Evolutionary conservation across 2,113 vertebrate genomes (phyloP).

Genomic region (Ellobius talpinus): DNA sequence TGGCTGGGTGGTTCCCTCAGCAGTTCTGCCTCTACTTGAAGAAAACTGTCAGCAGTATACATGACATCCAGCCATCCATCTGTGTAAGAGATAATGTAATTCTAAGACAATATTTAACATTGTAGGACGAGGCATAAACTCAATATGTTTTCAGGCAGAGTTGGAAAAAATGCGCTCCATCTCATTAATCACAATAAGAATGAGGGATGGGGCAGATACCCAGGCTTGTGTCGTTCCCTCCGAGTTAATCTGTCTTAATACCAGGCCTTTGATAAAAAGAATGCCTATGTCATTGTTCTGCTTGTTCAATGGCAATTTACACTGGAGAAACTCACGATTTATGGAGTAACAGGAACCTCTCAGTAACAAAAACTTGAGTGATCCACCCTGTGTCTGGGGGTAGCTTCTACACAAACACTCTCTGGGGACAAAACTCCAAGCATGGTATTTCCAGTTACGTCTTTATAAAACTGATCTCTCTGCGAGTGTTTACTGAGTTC

Average conservation of each 20-base stretch:
- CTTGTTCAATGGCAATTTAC: constrained; percentile 76
- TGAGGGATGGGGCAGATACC: constrained; percentile 85
- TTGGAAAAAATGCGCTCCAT: constrained; percentile 70
- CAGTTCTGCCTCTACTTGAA: constrained; percentile 72
- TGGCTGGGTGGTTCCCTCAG: constrained; percentile 69
- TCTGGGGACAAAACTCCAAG: constrained; percentile 80
- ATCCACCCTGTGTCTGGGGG: constrained; percentile 69
- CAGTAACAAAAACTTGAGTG: constrained; percentile 85
- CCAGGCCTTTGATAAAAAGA: constrained; percentile 79
- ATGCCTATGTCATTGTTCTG: constrained; percentile 73
- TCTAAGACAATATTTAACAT: constrained; percentile 85
- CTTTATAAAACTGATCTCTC: constrained; percentile 56
- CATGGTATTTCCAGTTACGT: constrained; percentile 63
- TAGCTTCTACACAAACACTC: constrained; percentile 64
- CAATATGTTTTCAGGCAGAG: constrained; percentile 83
- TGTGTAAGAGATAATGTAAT: constrained; percentile 81
- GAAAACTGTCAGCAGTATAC: constrained; percentile 70
- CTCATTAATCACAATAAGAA: constrained; percentile 86
- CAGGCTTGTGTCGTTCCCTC: constrained; percentile 77
- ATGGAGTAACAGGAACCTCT: constrained; percentile 78
- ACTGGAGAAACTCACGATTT: constrained; percentile 74
- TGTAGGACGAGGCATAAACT: constrained; percentile 81
- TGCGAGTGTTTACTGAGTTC: not conserved
- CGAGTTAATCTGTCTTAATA: constrained; percentile 87
- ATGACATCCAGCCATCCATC: constrained; percentile 76